These are phyloP conservation scores for Sarcophaga peregrina DNA, from an alignment of 1,140 invertebrate species.

Conservation along the genomic window DNA sequence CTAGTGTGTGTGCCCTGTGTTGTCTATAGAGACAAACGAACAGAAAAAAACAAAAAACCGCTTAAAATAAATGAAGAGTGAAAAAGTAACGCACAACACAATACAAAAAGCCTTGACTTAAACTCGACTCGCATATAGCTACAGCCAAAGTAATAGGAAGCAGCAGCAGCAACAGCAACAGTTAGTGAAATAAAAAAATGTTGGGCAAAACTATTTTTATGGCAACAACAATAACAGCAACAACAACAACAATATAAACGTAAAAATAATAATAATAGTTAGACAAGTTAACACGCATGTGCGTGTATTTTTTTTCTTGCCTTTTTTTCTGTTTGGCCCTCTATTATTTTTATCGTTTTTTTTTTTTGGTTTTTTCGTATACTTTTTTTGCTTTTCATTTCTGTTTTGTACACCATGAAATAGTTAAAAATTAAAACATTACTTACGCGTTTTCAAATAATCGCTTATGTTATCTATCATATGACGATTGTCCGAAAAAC, in stretches of 20 bases:
- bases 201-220: background rate
- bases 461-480: background rate
- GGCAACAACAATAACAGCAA: background rate
- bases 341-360: background rate
- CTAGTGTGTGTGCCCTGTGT: too few species aligned
- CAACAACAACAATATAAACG: background rate
- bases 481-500: too few species aligned
- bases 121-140: too few species aligned
- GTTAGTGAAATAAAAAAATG: background rate
- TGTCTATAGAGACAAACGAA: too few species aligned
- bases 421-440: background rate
- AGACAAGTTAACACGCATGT: constrained; percentile 24
- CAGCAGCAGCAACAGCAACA: background rate
- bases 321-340: background rate
- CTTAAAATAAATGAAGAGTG: too few species aligned
- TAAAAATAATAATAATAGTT: background rate
- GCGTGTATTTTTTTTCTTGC: background rate
- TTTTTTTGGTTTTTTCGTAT: too few species aligned
- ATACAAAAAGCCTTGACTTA: too few species aligned
- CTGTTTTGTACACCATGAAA: background rate
- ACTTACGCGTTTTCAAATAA: background rate
- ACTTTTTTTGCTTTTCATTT: too few species aligned
- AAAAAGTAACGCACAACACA: too few species aligned
- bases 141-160: too few species aligned
- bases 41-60: too few species aligned